Evolutionary conservation across 2,113 vertebrate genomes (phyloP), one percentile per base, ranked within the genome.

Genomic region (Mormyrus iriodes): DNA sequence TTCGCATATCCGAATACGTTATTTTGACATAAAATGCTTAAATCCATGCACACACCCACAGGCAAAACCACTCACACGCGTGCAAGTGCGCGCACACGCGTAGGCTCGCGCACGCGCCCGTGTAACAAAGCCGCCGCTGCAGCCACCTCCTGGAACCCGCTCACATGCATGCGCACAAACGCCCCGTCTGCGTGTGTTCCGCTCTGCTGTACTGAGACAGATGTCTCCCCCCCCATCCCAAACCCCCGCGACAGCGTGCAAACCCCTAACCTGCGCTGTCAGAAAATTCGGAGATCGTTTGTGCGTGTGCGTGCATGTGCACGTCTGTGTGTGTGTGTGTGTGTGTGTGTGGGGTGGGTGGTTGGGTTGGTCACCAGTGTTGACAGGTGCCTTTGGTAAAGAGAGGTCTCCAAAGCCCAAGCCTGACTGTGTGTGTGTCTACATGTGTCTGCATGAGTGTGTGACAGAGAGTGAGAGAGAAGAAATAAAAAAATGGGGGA

Each of bases 381-480:
- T 89, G 89, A 89, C 89, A 89, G 89, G 89, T 89, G 89, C 83
- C 49, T 61, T 51, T 94, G 93, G 94, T 94, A 94, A 94, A 95
- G 91, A 79, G 84, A 48, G 92, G 90, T 95, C 94, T 95, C 94
- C 95, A 94, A 94, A 90, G 92, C 89, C 52, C 89, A 73, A 65
- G 85, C 73, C 58, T 73, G 89, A 65, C 83, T 65, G 84, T 79
- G 83, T 39, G 85, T 49, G 44, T 91, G 93, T 93, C 94, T 91
- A 94, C 94, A 90, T 92, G 94, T 93, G 49, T 35, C 73, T 51
- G 69, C 46, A 73, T 76, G 88, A 52, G 46, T 49, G 13, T 53
- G 73, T 42, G 73, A 42, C 49, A 88, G 48, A 79, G 49, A 83
- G 88, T 35, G 73, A 55, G 35, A 21, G 79, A 46, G 44, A 85